Conservation (phyloP, 2,888 invertebrate species). For the Andrena hattorfiana region DNA sequence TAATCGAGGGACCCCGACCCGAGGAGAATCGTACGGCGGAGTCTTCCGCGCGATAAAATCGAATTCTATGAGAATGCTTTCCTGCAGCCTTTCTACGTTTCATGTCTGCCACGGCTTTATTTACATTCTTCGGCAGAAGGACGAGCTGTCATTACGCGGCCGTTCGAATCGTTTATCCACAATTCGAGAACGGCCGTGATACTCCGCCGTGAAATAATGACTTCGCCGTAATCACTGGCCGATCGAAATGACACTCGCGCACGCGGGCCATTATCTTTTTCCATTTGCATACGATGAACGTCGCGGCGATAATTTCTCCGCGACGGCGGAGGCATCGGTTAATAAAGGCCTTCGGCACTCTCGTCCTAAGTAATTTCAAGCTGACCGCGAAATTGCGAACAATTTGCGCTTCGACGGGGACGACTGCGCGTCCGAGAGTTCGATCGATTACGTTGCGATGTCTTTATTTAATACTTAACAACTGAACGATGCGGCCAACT, state of each 20-base stretch:
- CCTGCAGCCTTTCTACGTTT: constrained; percentile 3
- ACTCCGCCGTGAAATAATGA: constrained; percentile 52
- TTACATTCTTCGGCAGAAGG: constrained; percentile 33
- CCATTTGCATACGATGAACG: constrained; percentile 67
- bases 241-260: constrained; percentile 52
- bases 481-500: not conserved
- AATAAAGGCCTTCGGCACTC: constrained; percentile 36
- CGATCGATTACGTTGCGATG: constrained; percentile 25
- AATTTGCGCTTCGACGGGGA: constrained; percentile 56
- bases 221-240: constrained; percentile 44
- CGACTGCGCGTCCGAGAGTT: constrained; percentile 35
- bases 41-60: not conserved
- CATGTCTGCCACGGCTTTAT: not conserved
- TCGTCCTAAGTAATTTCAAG: constrained; percentile 60
- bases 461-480: constrained; percentile 26
- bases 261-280: constrained; percentile 35
- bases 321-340: constrained; percentile 23
- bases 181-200: constrained; percentile 62
- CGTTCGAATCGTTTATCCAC: constrained; percentile 55
- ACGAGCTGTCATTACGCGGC: constrained; percentile 44
- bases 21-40: too few species aligned
- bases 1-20: not conserved
- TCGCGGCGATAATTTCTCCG: constrained; percentile 45
- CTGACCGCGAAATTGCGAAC: constrained; percentile 44
- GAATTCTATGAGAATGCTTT: not conserved